Evolutionary conservation across 2,797 vertebrate species (phyloP).

Genomic region (Alfaro cultratus): DNA sequence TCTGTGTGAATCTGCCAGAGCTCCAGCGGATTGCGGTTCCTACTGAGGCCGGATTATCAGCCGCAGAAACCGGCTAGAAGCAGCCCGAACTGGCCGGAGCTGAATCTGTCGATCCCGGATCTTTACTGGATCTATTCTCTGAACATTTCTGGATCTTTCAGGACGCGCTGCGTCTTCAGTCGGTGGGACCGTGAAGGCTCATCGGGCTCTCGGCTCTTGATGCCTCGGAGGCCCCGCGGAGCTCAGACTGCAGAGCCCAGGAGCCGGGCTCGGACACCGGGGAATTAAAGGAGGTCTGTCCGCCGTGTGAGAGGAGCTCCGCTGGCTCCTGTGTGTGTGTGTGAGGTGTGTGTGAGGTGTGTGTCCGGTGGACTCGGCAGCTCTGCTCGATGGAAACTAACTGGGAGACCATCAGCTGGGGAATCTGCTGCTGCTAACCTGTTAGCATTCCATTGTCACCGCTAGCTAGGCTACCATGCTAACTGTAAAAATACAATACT

Average conservation of each 20-base stretch:
- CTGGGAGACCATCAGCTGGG: background rate
- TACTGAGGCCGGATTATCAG: slow-evolving; percentile 32
- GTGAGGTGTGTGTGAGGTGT: background rate
- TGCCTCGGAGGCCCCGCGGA: slow-evolving; percentile 63
- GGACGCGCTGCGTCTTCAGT: background rate
- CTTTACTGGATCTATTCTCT: background rate
- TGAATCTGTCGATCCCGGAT: slow-evolving; percentile 11
- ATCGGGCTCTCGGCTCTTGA: slow-evolving; percentile 35
- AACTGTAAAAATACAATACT: background rate
- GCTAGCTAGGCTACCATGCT: slow-evolving; percentile 42
- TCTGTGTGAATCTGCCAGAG: slow-evolving; percentile 8
- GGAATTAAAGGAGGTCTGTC: slow-evolving; percentile 64
- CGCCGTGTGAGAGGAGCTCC: background rate
- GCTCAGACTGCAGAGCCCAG: slow-evolving; percentile 53
- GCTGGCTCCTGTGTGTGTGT: background rate
- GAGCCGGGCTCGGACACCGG: slow-evolving; percentile 60
- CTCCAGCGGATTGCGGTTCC: slow-evolving; percentile 42
- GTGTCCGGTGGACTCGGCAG: too few relatives aligned
- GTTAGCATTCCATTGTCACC: slow-evolving; percentile 73
- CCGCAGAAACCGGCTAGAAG: slow-evolving; percentile 40
- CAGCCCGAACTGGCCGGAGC: slow-evolving; percentile 8
- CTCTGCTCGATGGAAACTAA: background rate
- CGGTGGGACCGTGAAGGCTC: background rate
- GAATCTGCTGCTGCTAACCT: slow-evolving; percentile 48
- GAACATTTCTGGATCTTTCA: slow-evolving; percentile 4